Conservation (phyloP, 37 sponge, comb jelly and placozoan genomes). For the Axinella damicornis region DNA sequence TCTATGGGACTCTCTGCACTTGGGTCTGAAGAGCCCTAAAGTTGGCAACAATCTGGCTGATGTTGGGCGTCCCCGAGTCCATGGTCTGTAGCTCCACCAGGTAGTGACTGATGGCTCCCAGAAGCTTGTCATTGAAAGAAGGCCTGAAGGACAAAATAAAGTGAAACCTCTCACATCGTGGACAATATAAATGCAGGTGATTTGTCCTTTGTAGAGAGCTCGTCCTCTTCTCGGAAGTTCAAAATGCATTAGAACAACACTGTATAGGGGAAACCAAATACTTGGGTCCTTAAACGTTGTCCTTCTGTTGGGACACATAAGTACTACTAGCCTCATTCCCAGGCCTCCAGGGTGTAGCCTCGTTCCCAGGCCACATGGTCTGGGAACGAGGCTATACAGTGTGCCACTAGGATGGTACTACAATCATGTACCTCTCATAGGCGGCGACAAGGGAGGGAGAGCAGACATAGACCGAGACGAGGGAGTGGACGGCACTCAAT, state of each 20-base stretch:
- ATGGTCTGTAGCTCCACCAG: slow-evolving; percentile 76
- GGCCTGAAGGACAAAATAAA: slow-evolving; percentile 48
- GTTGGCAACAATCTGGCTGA: background rate
- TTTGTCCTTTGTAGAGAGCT: too few species aligned
- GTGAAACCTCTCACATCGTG: background rate
- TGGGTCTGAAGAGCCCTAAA: slow-evolving; percentile 17
- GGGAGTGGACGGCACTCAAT: slow-evolving; percentile 40
- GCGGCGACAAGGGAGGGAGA: slow-evolving; percentile 23
- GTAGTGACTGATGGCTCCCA: slow-evolving; percentile 63
- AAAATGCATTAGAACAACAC: too few species aligned
- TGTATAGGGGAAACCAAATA: too few species aligned
- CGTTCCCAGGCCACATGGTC: too few species aligned
- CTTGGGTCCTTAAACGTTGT: too few species aligned
- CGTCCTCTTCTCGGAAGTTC: too few species aligned
- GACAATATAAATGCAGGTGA: too few species aligned
- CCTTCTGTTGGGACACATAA: too few species aligned
- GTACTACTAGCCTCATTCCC: too few species aligned
- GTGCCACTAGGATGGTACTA: slow-evolving; percentile 39
- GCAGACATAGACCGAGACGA: slow-evolving; percentile 28
- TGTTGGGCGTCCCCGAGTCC: slow-evolving; percentile 1
- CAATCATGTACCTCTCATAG: slow-evolving; percentile 50
- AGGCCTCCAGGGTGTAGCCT: too few species aligned
- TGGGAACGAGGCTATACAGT: too few species aligned
- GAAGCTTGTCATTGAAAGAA: slow-evolving; percentile 34
- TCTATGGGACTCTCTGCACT: slow-evolving; percentile 30